Evolutionary conservation across 64 coral and sea anemone genomes (phyloP).

Genomic region (Astreopora myriophthalma): DNA sequence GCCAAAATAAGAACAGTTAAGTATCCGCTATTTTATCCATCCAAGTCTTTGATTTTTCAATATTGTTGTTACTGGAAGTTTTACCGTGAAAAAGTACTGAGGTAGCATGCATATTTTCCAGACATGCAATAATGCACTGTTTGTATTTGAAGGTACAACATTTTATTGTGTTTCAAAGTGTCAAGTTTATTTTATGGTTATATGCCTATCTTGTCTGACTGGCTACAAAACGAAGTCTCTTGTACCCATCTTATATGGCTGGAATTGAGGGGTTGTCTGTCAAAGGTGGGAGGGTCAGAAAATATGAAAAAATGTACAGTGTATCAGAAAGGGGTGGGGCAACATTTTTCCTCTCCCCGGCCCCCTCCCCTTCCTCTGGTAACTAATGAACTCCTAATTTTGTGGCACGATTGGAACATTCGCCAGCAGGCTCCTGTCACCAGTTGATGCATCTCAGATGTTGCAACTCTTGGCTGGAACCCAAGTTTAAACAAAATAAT

Average conservation of each 20-base stretch:
- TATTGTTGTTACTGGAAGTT: not conserved
- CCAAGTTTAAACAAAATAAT: not conserved
- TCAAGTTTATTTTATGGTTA: not conserved
- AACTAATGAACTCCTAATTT: not conserved
- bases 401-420: not conserved
- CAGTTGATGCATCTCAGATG: not conserved
- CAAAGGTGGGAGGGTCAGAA: not conserved
- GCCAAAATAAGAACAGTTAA: conserved; percentile 5
- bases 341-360: not conserved
- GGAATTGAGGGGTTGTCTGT: not conserved
- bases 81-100: conserved; percentile 1
- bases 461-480: not conserved
- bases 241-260: not conserved
- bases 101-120: not conserved
- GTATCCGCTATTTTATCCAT: not conserved
- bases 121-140: not conserved
- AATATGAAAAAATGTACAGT: not conserved
- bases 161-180: not conserved
- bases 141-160: not conserved
- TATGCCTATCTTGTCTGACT: conserved; percentile 11
- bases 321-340: not conserved
- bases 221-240: not conserved
- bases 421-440: not conserved
- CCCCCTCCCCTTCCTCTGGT: not conserved
- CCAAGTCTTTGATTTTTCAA: not conserved